Evolutionary conservation across 2,888 invertebrate genomes (phyloP), one percentile per base, ranked within the genome.

Genomic region (Amphiduros pacificus): DNA sequence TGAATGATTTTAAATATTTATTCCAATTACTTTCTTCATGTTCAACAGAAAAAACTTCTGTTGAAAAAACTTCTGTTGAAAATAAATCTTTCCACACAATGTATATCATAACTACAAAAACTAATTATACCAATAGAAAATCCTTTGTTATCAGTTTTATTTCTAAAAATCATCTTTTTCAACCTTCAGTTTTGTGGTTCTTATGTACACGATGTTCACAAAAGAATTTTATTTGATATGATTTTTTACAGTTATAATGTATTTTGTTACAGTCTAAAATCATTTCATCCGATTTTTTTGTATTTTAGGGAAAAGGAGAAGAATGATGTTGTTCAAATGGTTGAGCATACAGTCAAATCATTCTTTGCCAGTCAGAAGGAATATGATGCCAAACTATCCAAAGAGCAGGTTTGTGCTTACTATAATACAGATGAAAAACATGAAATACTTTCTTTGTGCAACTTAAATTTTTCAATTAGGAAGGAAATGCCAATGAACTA

Each of bases 261-360:
- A 36, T 11, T 11, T 36, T 17, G 17, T 36, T 9, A 17, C 9
- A 11, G 36, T n/a, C n/a, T n/a, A n/a, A n/a, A n/a, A n/a, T n/a
- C n/a, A n/a, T n/a, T n/a, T n/a, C n/a, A n/a, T n/a, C n/a, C n/a
- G n/a, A n/a, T n/a, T n/a, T n/a, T n/a, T n/a, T n/a, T n/a, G n/a
- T 17, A 50, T 63, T 74, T 44, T 69, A 83, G 83, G 5, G 77
- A 76, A 48, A 82, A 83, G 60, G 83, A 83, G 62, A 81, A 79
- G 60, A 74, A 75, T 1, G 84, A 84, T 65, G 78, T 84, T 20
- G 82, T 82, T 58, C 79, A 82, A 55, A 74, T 80, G 57, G 74
- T 77, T 49, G 75, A 81, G 64, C 79, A 81, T 3, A 78, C 77
- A 22, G 80, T 82, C 1, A 74, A 75, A 61, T 73, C 78, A 17